Conservation (phyloP, 1,140 invertebrate species). For the Ceratosolen fusciceps region DNA sequence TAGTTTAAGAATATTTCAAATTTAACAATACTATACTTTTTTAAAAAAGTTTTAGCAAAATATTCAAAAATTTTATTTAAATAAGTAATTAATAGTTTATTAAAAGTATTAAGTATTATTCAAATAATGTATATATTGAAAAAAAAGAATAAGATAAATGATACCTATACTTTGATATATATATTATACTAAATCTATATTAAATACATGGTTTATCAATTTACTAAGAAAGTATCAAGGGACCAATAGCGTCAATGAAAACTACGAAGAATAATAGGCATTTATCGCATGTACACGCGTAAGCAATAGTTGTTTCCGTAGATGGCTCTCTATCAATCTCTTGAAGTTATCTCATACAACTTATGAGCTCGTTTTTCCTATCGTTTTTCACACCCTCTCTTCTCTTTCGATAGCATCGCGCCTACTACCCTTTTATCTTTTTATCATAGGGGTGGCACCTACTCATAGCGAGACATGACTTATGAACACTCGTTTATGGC, state of each 20-base stretch:
- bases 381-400: background rate
- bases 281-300: conserved; percentile 40
- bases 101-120: no score
- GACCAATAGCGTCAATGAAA: conserved; percentile 5
- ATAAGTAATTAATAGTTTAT: no score
- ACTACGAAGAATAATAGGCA: conserved; percentile 35
- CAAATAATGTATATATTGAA: no score
- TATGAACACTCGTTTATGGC: conserved; percentile 13
- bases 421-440: conserved; percentile 33
- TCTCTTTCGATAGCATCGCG: background rate
- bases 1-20: no score
- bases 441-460: conserved; percentile 19
- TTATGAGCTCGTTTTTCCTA: conserved; percentile 11
- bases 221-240: background rate
- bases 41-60: no score
- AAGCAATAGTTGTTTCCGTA: background rate
- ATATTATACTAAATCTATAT: background rate
- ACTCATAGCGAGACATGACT: conserved; percentile 13
- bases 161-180: no score
- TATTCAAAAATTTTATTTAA: no score
- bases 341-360: background rate
- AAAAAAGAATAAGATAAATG: no score
- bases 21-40: no score
- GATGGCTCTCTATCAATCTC: background rate
- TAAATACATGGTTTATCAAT: background rate